These are phyloP conservation scores for Formica selysi DNA, from an alignment of 1,140 invertebrate genomes.

Conservation along the genomic window DNA sequence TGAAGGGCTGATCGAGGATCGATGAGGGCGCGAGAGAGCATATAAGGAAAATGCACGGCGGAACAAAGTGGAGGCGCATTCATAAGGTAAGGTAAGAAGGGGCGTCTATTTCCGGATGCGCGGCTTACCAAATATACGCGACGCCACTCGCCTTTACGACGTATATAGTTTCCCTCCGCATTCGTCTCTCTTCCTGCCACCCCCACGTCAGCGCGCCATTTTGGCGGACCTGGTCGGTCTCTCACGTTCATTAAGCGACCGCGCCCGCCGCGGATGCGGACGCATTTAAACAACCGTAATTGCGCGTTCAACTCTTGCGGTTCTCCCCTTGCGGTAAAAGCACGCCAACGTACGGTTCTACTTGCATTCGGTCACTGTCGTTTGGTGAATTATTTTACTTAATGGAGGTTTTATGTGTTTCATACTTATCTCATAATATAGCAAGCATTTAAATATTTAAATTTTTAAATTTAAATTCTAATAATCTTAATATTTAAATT, in stretches of 20 bases:
- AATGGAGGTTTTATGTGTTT: not conserved
- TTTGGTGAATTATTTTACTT: not conserved
- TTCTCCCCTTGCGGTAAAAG: slow-evolving; percentile 19
- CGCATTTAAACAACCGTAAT: slow-evolving; percentile 60
- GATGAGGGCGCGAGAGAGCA: slow-evolving; percentile 34
- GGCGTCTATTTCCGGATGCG: slow-evolving; percentile 73
- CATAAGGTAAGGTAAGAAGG: slow-evolving; percentile 69
- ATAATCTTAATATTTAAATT: no score
- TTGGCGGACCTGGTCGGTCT: slow-evolving; percentile 62
- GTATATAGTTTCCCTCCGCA: slow-evolving; percentile 33
- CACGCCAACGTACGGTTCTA: not conserved
- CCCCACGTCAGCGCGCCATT: slow-evolving; percentile 58
- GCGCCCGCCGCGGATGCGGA: slow-evolving; percentile 32
- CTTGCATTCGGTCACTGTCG: slow-evolving; percentile 1
- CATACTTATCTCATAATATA: not conserved
- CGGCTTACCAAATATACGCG: slow-evolving; percentile 76
- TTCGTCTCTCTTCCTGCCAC: slow-evolving; percentile 57
- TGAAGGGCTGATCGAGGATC: slow-evolving; percentile 32
- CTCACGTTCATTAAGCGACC: slow-evolving; percentile 68
- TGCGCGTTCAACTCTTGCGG: slow-evolving; percentile 27
- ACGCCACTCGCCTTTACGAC: slow-evolving; percentile 73
- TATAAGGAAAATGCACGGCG: slow-evolving; percentile 26
- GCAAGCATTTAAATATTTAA: not conserved
- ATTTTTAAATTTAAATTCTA: not conserved
- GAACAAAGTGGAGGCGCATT: slow-evolving; percentile 54